Conservation (phyloP, 2,113 vertebrate species). For the Rhodinocichla rosea region DNA sequence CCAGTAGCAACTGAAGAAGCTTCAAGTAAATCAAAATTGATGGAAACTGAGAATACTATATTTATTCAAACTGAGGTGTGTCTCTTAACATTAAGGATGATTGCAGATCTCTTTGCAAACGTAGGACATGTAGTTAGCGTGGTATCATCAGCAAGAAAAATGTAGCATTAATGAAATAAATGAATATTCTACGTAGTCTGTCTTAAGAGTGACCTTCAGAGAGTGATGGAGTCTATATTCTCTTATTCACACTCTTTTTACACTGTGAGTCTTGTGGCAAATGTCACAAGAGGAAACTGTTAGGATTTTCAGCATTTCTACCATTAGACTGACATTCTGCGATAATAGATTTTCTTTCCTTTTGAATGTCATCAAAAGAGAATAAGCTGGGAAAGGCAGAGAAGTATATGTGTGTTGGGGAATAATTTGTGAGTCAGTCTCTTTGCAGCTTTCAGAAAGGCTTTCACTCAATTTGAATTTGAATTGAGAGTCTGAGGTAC, state of each 20-base stretch:
- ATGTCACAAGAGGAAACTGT: background rate
- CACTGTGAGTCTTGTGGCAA: background rate
- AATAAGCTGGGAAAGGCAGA: background rate
- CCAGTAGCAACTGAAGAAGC: background rate
- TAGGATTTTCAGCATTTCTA: background rate
- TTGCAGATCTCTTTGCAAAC: background rate
- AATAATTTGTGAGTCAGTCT: background rate
- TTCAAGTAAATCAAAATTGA: background rate
- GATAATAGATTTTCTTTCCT: background rate
- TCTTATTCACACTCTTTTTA: background rate
- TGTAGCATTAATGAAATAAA: background rate
- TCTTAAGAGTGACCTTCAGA: background rate
- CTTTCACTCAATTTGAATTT: background rate
- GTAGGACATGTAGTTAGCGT: background rate
- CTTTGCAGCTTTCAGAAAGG: background rate
- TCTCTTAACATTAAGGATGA: background rate
- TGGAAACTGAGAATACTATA: background rate
- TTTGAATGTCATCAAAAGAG: background rate
- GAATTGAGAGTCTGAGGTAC: background rate
- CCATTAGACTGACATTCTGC: background rate
- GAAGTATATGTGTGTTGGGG: background rate
- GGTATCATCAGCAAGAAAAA: background rate
- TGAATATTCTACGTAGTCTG: background rate
- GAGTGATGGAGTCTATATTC: background rate
- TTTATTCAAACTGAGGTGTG: background rate